Conservation (phyloP, 2,113 vertebrate genomes). For the Elanus axillaris region DNA sequence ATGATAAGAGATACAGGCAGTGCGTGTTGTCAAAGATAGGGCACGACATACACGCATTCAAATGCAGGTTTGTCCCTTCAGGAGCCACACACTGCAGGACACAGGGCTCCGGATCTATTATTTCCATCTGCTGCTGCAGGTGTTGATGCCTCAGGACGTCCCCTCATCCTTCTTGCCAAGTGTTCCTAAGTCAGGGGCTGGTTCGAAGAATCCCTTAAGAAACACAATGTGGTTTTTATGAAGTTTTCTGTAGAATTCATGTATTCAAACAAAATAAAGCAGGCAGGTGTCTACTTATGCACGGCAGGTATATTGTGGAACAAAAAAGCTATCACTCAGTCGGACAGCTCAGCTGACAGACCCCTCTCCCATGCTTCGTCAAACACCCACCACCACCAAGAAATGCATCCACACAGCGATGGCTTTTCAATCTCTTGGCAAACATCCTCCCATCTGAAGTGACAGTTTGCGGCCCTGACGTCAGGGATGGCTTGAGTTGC, state of each 20-base stretch:
- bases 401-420: not conserved
- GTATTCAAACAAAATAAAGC: not conserved
- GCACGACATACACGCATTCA: not conserved
- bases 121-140: not conserved
- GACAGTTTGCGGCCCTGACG: not conserved
- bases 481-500: not conserved
- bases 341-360: not conserved
- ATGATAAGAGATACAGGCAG: not conserved
- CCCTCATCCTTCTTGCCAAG: not conserved
- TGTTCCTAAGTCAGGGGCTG: not conserved
- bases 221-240: not conserved
- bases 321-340: not conserved
- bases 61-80: not conserved
- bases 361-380: not conserved
- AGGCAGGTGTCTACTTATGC: not conserved
- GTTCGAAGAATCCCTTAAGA: not conserved
- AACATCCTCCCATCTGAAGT: not conserved
- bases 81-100: not conserved
- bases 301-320: not conserved
- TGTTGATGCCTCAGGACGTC: not conserved
- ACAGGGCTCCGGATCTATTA: not conserved
- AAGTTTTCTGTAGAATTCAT: not conserved
- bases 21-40: not conserved
- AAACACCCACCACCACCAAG: fast-evolving
- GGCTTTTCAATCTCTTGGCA: not conserved